Conservation (phyloP, 2,888 invertebrate species). For the Meiosimyza decipiens region DNA sequence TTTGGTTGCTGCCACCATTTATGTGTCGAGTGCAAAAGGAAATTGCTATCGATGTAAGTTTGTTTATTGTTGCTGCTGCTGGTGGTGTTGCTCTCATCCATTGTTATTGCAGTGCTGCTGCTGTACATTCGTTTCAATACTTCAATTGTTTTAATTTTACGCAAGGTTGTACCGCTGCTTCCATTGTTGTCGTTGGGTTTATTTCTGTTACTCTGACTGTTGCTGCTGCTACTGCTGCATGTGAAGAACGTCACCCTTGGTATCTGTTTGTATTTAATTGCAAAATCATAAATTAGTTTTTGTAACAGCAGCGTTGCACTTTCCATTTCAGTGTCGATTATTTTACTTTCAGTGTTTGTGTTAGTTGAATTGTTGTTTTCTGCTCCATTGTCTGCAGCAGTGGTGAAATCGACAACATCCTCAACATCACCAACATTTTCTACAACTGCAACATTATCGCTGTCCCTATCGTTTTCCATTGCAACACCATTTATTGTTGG, state of each 20-base stretch:
- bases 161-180: background rate
- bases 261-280: slow-evolving; percentile 58
- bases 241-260: slow-evolving; percentile 61
- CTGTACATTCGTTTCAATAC: slow-evolving; percentile 36
- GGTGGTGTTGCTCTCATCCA: background rate
- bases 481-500: slow-evolving; percentile 47
- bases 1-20: slow-evolving; percentile 29
- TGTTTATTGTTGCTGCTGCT: slow-evolving; percentile 18
- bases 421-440: background rate
- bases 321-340: background rate
- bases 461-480: slow-evolving; percentile 1
- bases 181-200: slow-evolving; percentile 36
- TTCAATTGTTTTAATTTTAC: slow-evolving; percentile 31
- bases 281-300: slow-evolving; percentile 58
- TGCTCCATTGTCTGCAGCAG: background rate
- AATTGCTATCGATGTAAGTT: slow-evolving; percentile 19
- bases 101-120: too few species aligned
- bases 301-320: slow-evolving; percentile 41
- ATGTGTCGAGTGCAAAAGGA: background rate
- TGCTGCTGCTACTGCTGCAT: slow-evolving; percentile 49
- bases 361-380: background rate
- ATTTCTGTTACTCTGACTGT: slow-evolving; percentile 42
- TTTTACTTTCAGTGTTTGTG: background rate
- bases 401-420: too few species aligned
- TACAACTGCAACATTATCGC: background rate